Evolutionary conservation across 2,888 invertebrate genomes (phyloP).

Genomic region (Hermaeophaga mercurialis): DNA sequence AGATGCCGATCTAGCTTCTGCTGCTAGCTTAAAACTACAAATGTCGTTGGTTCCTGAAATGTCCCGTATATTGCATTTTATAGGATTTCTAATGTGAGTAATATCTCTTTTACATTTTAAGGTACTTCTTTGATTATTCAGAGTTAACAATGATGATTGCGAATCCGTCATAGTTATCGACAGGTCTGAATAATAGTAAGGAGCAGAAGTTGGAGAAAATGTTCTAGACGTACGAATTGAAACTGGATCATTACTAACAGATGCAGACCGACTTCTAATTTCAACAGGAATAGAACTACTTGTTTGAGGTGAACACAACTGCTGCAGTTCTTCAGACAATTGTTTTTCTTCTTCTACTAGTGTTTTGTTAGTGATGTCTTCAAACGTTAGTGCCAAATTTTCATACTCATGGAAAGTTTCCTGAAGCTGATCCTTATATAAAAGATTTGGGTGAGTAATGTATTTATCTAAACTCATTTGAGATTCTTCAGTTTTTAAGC

Average conservation of each 20-base stretch:
- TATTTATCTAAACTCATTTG: not conserved
- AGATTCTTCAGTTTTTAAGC: slow-evolving; percentile 40
- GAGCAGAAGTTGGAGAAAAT: slow-evolving; percentile 65
- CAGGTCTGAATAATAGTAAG: slow-evolving; percentile 86
- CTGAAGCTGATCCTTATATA: slow-evolving; percentile 17
- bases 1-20: slow-evolving; percentile 66
- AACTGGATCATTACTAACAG: slow-evolving; percentile 42
- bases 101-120: slow-evolving; percentile 68
- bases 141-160: slow-evolving; percentile 49
- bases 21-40: slow-evolving; percentile 61
- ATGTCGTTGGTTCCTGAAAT: slow-evolving; percentile 40
- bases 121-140: slow-evolving; percentile 77
- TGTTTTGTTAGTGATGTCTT: slow-evolving; percentile 19
- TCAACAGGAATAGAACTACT: slow-evolving; percentile 50
- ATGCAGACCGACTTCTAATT: slow-evolving; percentile 49
- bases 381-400: slow-evolving; percentile 46
- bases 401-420: slow-evolving; percentile 50
- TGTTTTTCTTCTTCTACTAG: slow-evolving; percentile 33
- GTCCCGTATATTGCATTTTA: slow-evolving; percentile 56
- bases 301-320: slow-evolving; percentile 49
- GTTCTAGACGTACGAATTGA: slow-evolving; percentile 41
- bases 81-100: slow-evolving; percentile 75
- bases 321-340: slow-evolving; percentile 44
- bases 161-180: slow-evolving; percentile 54
- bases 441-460: not conserved